phyloP scores from a whole-genome alignment of 2,797 vertebrate species.

The Enteromius anoplus region DNA sequence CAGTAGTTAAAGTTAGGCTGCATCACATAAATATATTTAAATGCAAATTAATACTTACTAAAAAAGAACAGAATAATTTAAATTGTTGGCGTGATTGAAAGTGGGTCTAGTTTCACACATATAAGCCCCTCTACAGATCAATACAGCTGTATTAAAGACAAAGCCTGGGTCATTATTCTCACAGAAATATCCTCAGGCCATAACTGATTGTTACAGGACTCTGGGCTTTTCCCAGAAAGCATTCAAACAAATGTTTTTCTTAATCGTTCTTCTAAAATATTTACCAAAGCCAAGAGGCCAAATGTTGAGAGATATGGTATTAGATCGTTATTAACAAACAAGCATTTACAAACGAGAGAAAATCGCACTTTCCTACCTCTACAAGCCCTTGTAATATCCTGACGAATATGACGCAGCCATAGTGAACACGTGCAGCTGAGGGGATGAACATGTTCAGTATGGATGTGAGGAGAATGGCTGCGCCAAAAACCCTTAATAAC shows the following conservation, averaged over 20 bases:
- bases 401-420: constrained; percentile 94
- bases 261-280: neutral
- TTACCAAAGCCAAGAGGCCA: neutral
- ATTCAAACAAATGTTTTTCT: constrained; percentile 12
- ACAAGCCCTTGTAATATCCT: constrained; percentile 96
- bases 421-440: constrained; percentile 91
- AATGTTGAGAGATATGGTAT: neutral
- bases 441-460: constrained; percentile 97
- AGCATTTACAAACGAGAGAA: neutral
- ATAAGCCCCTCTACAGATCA: constrained; percentile 18
- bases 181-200: constrained; percentile 35
- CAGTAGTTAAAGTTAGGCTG: neutral
- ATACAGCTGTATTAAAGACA: constrained; percentile 21
- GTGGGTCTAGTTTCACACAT: neutral
- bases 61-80: neutral
- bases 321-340: neutral
- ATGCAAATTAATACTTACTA: neutral
- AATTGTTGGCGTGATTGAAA: neutral
- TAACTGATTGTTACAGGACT: neutral
- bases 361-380: constrained; percentile 80
- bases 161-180: constrained; percentile 14
- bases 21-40: neutral
- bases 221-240: neutral
- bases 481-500: constrained; percentile 89
- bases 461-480: constrained; percentile 92